Conservation (phyloP, 2,797 vertebrate species). For the Sylvia borin region DNA sequence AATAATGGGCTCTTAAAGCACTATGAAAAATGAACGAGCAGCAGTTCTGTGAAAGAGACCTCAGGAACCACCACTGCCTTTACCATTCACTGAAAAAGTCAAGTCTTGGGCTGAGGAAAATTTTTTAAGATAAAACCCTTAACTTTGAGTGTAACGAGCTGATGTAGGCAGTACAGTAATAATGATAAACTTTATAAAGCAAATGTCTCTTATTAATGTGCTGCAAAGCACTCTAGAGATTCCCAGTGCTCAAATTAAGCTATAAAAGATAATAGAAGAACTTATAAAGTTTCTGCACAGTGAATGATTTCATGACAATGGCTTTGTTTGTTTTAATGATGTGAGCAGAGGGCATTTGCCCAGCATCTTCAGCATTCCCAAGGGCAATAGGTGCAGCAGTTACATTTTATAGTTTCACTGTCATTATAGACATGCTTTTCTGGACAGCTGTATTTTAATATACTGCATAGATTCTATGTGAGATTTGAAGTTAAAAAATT, state of each 20-base stretch:
- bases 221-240: slow-evolving; percentile 22
- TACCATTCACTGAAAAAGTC: not conserved
- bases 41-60: not conserved
- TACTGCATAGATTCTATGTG: not conserved
- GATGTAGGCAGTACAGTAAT: not conserved
- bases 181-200: slow-evolving; percentile 41
- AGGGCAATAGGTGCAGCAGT: not conserved
- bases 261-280: slow-evolving; percentile 52
- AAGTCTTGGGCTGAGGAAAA: not conserved
- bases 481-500: not conserved
- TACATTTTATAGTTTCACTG: not conserved
- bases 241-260: slow-evolving; percentile 32
- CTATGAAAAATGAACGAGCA: not conserved
- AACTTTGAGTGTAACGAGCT: not conserved
- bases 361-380: not conserved
- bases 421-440: not conserved
- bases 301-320: slow-evolving; percentile 36
- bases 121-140: not conserved
- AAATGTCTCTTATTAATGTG: slow-evolving; percentile 29
- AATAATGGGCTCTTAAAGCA: not conserved
- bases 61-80: not conserved
- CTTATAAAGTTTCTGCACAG: slow-evolving; percentile 30
- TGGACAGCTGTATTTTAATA: not conserved
- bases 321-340: slow-evolving; percentile 51
- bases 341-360: slow-evolving; percentile 39